Evolutionary conservation across 2,888 invertebrate genomes (phyloP).

Genomic region (Ametastegia equiseti): DNA sequence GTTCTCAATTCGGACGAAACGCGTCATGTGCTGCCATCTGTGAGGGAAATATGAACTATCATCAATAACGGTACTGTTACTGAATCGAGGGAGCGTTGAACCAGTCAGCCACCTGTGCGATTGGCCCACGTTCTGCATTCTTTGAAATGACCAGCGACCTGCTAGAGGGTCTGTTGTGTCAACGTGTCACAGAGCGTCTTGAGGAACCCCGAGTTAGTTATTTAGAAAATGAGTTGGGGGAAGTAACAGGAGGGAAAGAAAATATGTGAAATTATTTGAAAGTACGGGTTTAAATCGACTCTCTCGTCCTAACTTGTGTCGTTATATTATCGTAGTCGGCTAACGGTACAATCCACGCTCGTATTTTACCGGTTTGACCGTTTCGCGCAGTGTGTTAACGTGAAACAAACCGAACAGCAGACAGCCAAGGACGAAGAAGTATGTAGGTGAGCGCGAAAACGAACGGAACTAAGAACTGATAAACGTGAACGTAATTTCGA

Average conservation of each 20-base stretch:
- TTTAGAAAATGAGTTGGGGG: background rate
- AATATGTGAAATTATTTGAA: background rate
- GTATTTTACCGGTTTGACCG: constrained; percentile 13
- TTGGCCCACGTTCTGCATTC: constrained; percentile 57
- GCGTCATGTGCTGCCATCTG: background rate
- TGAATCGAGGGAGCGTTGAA: constrained; percentile 62
- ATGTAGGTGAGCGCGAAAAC: background rate
- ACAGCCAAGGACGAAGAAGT: background rate
- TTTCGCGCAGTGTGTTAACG: constrained; percentile 1
- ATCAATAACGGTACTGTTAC: constrained; percentile 63
- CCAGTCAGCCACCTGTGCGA: constrained; percentile 56
- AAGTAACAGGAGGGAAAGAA: background rate
- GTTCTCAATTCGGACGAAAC: background rate
- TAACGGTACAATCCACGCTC: constrained; percentile 11
- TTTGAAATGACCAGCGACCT: constrained; percentile 50
- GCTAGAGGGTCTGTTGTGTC: constrained; percentile 11
- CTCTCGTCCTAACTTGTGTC: background rate
- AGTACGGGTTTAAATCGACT: background rate
- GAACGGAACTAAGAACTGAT: background rate
- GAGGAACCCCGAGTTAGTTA: background rate
- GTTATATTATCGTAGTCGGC: background rate
- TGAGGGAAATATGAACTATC: background rate
- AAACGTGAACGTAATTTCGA: no score
- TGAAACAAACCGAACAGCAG: background rate
- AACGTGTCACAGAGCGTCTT: constrained; percentile 28